A percentile compares a stretch with the other conserved stretches of the same genome.
Evolutionary conservation across 2,888 invertebrate species (phyloP).

Genomic region (Drosophila trichaetosa): DNA sequence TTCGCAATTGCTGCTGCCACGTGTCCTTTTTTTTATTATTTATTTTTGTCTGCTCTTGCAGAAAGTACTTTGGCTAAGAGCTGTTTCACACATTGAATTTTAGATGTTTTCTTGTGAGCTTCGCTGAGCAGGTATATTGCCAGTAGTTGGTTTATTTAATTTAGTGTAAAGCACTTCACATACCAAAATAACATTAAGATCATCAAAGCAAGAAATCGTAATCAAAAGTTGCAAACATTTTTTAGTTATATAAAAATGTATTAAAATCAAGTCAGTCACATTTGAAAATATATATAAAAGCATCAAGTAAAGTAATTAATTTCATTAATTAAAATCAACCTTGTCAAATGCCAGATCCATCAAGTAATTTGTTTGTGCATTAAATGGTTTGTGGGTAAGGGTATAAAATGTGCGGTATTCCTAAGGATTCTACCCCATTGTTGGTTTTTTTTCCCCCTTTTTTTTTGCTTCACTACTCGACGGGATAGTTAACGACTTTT

Average conservation of each 20-base stretch:
- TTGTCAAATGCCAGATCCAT: not conserved
- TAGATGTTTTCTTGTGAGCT: not conserved
- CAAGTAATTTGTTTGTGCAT: not conserved
- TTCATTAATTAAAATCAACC: too few species aligned
- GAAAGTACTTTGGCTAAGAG: not conserved
- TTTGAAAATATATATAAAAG: not conserved
- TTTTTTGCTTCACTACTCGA: conserved; percentile 2
- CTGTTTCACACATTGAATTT: not conserved
- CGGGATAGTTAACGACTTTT: conserved; percentile 36
- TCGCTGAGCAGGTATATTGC: not conserved
- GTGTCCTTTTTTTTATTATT: conserved; percentile 34
- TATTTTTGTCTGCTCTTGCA: not conserved
- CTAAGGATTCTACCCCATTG: too few species aligned
- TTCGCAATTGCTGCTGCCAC: conserved; percentile 62
- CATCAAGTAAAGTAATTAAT: not conserved
- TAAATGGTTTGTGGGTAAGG: not conserved
- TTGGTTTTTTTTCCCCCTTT: not conserved
- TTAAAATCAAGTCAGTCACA: not conserved
- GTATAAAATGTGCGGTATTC: not conserved
- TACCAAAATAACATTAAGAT: not conserved
- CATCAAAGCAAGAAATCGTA: not conserved
- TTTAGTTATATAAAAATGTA: not conserved
- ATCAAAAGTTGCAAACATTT: not conserved
- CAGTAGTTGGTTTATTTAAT: not conserved
- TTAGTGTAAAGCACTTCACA: not conserved